Evolutionary conservation across 2,888 invertebrate species (phyloP), one percentile per base, ranked within the genome.

Genomic region (Chloromyia formosa): DNA sequence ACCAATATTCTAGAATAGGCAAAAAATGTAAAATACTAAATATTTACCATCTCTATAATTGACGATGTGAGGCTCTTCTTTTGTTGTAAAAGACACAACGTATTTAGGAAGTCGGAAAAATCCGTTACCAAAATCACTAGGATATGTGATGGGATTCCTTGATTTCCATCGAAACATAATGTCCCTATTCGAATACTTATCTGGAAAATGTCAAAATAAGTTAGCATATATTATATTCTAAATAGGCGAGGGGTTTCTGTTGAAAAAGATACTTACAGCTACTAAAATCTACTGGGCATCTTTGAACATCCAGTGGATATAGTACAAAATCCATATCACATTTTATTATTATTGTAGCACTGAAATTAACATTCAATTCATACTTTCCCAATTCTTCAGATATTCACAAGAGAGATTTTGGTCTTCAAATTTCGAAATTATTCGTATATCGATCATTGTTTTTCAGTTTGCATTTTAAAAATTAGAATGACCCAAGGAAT

Each of bases 291-390:
- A 90, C 89, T 74, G 87, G 87, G 82, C 90, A 90, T 80, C 88
- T 89, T 82, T 90, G 90, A 56, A 90, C 89, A 81, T 90, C 90
- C 79, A 90, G 82, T 18, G 90, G 90, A 80, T 90, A 90, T 76
- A 90, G 84, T 74, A 88, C 89, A 82, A 90, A 90, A 82, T 90
- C 88, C 90, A 90, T 90, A 83, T 89, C 88, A 82, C 90, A 90
- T 83, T 90, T 89, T 78, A 90, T 89, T 78, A 89, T 89, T 78
- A 90, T 89, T 75, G 89, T 89, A 42, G 90, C 90, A 78, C 90
- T 89, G 87, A 35, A 82, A 77, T 61, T 27, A 54, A 69, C n/a
- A n/a, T n/a, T n/a, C 66, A 62, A 49, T 56, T 68, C 42, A 72
- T 42, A 62, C n/a, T n/a, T n/a, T n/a, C n/a, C n/a, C n/a, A n/a